Evolutionary conservation across 2,797 vertebrate species (phyloP), one percentile per base, ranked within the genome.

Genomic region (Carcharodon carcharias): DNA sequence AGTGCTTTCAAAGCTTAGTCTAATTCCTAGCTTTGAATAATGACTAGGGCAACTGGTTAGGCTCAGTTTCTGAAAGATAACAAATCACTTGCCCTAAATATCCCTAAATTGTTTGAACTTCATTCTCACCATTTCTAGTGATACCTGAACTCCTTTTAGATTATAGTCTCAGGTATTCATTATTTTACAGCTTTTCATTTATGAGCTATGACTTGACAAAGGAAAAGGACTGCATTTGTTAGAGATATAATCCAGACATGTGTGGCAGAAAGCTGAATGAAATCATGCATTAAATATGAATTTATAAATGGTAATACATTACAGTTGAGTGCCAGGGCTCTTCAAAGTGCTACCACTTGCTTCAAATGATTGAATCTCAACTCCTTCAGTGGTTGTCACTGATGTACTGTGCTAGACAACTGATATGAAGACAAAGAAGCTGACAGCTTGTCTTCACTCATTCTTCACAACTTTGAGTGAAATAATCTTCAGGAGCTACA

Each of bases 391-490:
- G 54, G 50, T 35, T 95, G 69, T 77, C 69, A 95, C 69, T 35
- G 71, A 95, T 71, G 67, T 73, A 28, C 94, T 77, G 67, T 31
- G 65, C 40, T 54, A n/a, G 67, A 73, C 94, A 77, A 77, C 69
- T 54, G 71, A 95, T 95, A 18, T 56, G 69, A 77, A 95, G 28
- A 95, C 94, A 95, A 95, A 92, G 89, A 35, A 95, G 69, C 94
- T 73, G 94, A 71, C 71, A 77, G 71, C 69, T 56, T 54, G 67
- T 77, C 67, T 56, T 31, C 80, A 71, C 61, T 71, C 18, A 91
- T 45, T 54, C 31, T 96, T 96, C 92, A 96, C 1, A 0, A 87
- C 96, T 96, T 96, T 96, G 94, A 95, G 94, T 73, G 87, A 96
- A 71, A 45, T 28, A 94, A 65, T 91, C 96, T 97, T 96, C 31